Evolutionary conservation across 2,797 vertebrate genomes (phyloP).

Genomic region (Periophthalmus magnuspinnatus): DNA sequence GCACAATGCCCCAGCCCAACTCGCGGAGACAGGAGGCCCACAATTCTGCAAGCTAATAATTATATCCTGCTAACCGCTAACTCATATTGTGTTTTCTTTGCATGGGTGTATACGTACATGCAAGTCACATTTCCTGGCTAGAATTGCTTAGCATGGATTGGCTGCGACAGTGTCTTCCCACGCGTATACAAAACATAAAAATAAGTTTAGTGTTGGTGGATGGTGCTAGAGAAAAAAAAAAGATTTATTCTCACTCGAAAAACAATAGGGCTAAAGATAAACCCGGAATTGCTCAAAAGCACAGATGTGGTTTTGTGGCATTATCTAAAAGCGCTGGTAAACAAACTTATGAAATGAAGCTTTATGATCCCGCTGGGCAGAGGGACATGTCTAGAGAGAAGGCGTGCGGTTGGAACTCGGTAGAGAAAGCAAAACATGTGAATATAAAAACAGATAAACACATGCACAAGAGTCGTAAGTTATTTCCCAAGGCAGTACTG

Average conservation of each 20-base stretch:
- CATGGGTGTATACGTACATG: not conserved
- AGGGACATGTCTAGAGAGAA: constrained; percentile 5
- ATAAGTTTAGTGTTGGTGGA: constrained; percentile 6
- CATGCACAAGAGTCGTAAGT: not conserved
- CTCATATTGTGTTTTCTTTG: not conserved
- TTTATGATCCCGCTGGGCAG: constrained; percentile 9
- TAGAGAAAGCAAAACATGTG: not conserved
- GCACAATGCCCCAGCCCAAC: constrained; percentile 6
- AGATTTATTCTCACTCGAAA: constrained; percentile 7
- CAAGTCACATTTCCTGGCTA: not conserved
- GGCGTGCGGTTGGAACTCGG: not conserved
- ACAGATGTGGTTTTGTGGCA: constrained; percentile 9
- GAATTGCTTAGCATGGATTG: not conserved
- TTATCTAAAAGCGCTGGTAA: constrained; percentile 3
- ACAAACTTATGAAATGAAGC: constrained; percentile 6
- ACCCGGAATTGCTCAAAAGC: constrained; percentile 7
- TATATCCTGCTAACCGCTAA: not conserved
- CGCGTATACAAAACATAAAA: constrained; percentile 8
- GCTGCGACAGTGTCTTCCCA: constrained; percentile 6
- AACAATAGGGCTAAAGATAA: constrained; percentile 14
- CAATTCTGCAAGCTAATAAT: constrained; percentile 6
- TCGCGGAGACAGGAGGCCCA: not conserved
- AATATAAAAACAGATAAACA: constrained; percentile 6
- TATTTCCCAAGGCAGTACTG: not conserved
- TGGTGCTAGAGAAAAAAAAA: constrained; percentile 6